These are phyloP conservation scores for Microcebus lehilahytsara DNA, from an alignment of 2,113 vertebrate genomes.

Conservation along the genomic window DNA sequence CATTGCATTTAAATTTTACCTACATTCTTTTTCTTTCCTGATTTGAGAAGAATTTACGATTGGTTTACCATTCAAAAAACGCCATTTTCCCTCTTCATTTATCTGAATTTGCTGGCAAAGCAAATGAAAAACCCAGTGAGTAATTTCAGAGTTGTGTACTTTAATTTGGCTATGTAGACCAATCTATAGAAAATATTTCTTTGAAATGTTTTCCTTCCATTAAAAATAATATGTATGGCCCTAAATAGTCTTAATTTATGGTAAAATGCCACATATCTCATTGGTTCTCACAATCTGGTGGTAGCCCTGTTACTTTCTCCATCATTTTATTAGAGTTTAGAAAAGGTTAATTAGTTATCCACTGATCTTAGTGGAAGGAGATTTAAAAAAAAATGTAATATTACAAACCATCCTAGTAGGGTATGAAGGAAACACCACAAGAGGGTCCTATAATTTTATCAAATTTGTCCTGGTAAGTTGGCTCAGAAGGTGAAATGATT, in stretches of 20 bases:
- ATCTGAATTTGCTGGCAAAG: constrained; percentile 34
- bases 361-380: constrained; percentile 73
- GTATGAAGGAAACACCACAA: constrained; percentile 84
- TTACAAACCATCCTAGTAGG: constrained; percentile 75
- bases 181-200: constrained; percentile 21
- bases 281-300: constrained; percentile 50
- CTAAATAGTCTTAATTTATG: constrained; percentile 48
- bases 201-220: not conserved
- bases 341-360: constrained; percentile 83
- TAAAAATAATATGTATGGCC: constrained; percentile 20
- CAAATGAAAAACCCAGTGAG: constrained; percentile 19
- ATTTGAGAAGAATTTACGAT: constrained; percentile 22
- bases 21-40: constrained; percentile 39
- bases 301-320: constrained; percentile 71
- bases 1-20: constrained; percentile 20
- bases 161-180: constrained; percentile 19
- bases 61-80: constrained; percentile 15
- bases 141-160: constrained; percentile 47
- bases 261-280: constrained; percentile 53
- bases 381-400: constrained; percentile 74
- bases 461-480: constrained; percentile 82
- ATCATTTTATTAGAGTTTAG: constrained; percentile 78
- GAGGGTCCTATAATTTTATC: constrained; percentile 85
- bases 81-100: not conserved
- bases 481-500: constrained; percentile 84